Evolutionary conservation across 2,113 vertebrate genomes (phyloP).

Genomic region (Lota lota): DNA sequence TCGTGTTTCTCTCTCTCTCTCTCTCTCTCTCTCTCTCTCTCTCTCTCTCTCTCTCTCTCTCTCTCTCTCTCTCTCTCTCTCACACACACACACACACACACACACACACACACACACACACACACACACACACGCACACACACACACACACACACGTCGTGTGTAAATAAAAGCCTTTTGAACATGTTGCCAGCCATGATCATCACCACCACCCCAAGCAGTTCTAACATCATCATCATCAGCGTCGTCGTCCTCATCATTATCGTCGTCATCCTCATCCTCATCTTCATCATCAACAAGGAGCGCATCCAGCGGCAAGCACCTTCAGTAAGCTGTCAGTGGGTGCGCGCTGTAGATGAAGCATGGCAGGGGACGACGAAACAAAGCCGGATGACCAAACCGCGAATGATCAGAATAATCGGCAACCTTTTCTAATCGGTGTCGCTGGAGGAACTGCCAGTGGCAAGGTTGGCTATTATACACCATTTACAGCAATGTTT

Average conservation of each 20-base stretch:
- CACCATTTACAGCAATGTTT: neutral
- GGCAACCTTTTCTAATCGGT: constrained; percentile 88
- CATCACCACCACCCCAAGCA: too few species aligned
- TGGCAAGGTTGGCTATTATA: constrained; percentile 81
- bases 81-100: constrained; percentile 16
- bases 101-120: constrained; percentile 1
- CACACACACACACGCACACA: neutral
- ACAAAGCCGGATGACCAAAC: constrained; percentile 77
- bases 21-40: too few species aligned
- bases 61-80: too few species aligned
- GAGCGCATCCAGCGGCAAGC: constrained; percentile 16
- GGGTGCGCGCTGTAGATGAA: neutral
- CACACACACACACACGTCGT: too few species aligned
- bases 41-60: too few species aligned
- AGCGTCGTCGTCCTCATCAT: neutral
- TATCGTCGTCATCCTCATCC: neutral
- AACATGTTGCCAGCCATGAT: too few species aligned
- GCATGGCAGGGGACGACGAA: constrained; percentile 88
- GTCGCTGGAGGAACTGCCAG: constrained; percentile 91
- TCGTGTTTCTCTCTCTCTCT: too few species aligned
- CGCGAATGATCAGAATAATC: constrained; percentile 62
- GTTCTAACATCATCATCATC: neutral
- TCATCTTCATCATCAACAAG: constrained; percentile 36
- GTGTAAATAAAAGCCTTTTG: too few species aligned
- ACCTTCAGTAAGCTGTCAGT: constrained; percentile 15